These are phyloP conservation scores for Oppia nitens DNA, from an alignment of 1,140 invertebrate species.

Conservation along the genomic window DNA sequence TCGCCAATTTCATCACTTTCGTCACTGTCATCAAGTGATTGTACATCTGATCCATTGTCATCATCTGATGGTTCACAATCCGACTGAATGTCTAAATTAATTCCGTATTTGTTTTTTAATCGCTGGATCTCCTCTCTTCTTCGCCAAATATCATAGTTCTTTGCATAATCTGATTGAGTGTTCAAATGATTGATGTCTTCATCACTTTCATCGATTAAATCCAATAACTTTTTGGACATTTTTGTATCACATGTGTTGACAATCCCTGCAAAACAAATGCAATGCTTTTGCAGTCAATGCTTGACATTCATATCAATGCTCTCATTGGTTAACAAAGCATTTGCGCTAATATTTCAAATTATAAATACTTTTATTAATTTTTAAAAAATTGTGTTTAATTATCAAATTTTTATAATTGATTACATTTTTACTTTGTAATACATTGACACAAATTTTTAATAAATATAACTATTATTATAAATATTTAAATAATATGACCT, in stretches of 20 bases:
- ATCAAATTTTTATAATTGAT: no score
- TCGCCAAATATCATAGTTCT: constrained; percentile 58
- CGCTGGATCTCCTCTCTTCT: constrained; percentile 68
- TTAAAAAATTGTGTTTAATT: background rate
- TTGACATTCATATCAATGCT: background rate
- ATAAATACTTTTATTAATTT: background rate
- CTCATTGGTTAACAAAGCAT: background rate
- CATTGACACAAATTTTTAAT: no score
- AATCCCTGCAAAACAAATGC: background rate
- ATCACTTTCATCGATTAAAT: background rate
- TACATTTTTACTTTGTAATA: no score
- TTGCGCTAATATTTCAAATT: background rate
- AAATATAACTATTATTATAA: no score
- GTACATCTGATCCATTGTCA: background rate
- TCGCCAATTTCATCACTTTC: constrained; percentile 25
- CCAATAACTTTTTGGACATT: background rate
- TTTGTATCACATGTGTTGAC: background rate
- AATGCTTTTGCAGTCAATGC: background rate
- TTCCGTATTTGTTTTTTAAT: constrained; percentile 56
- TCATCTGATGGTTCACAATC: constrained; percentile 4
- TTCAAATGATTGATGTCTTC: constrained; percentile 30
- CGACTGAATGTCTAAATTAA: constrained; percentile 26
- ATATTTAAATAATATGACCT: no score
- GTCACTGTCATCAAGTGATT: background rate
- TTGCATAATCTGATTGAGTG: constrained; percentile 60